Conservation (phyloP, 92 coral and sea anemone genomes). For the Bergia puertoricense region DNA sequence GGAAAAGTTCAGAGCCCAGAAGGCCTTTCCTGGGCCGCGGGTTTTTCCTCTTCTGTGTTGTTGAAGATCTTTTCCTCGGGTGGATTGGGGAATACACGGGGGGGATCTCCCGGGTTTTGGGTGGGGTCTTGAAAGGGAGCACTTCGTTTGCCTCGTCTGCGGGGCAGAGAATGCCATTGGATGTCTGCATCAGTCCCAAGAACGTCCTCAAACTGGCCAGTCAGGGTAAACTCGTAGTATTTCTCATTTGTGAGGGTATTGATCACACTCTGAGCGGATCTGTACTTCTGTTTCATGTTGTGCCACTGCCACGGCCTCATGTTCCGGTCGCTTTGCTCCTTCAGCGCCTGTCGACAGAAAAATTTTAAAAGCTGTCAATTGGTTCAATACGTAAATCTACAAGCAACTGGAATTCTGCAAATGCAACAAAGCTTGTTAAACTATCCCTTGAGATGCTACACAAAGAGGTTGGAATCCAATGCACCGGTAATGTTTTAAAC, state of each 20-base stretch:
- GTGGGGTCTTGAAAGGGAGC: not conserved
- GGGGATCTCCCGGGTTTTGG: conserved; percentile 14
- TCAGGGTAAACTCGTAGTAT: conserved; percentile 43
- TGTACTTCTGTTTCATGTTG: conserved; percentile 39
- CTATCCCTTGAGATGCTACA: too few relatives aligned
- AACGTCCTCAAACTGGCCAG: conserved; percentile 49
- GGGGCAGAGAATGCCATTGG: conserved; percentile 20
- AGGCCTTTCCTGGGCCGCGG: not conserved
- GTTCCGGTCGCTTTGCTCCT: conserved; percentile 51
- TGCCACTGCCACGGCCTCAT: conserved; percentile 61
- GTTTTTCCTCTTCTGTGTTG: not conserved
- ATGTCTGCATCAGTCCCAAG: conserved; percentile 44
- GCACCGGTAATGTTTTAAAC: too few relatives aligned
- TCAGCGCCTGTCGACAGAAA: conserved; percentile 12
- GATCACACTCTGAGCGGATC: conserved; percentile 34
- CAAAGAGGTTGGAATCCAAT: too few relatives aligned
- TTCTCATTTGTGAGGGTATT: conserved; percentile 31
- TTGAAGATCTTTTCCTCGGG: not conserved
- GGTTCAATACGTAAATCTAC: not conserved
- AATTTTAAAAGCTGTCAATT: too few relatives aligned
- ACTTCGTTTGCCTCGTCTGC: not conserved
- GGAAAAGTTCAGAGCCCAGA: not conserved
- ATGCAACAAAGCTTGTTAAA: not conserved
- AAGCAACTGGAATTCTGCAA: not conserved
- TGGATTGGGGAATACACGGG: conserved; percentile 4